Evolutionary conservation across 2,888 invertebrate species (phyloP), one percentile per base, ranked within the genome.

Genomic region (Diachrysia chrysitis): DNA sequence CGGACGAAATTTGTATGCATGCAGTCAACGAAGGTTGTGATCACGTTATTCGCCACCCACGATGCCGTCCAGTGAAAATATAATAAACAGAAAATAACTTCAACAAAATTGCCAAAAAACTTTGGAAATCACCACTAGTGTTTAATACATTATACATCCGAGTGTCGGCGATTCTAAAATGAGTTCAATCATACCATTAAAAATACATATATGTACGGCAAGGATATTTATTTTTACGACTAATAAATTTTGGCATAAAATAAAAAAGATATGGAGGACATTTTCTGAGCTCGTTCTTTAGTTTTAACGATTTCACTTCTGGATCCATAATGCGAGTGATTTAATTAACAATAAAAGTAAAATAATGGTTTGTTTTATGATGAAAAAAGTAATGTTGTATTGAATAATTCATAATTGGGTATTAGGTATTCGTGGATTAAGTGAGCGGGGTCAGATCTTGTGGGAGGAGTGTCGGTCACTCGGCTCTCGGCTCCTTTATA

Each of bases 241-340:
- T 89, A 90, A 92, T 93, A 93, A 93, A 93, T 89, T 90, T 88
- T 84, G 83, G 80, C 84, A 87, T 89, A 87, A 90, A 88, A 83
- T 80, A 89, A 90, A 90, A 25, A 90, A 88, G 86, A 89, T 89
- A 91, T 86, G 85, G 82, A 66, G 83, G 87, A 91, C 89, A 89
- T 89, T 89, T 90, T 88, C 85, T 82, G 86, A 89, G 87, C 84
- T 84, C 86, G 87, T 89, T 91, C 84, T 85, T 88, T 85, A 80
- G 79, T 77, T 91, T 92, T 91, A 89, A 89, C 89, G 86, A 88
- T 89, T 85, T 87, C 82, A 80, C 83, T 89, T 87, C 83, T 84
- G 87, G 82, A 74, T 81, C 83, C 83, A 86, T 89, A 88, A 89
- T 86, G 76, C 77, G 75, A 84, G 82, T 85, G 84, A 89, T 88